A percentile compares a stretch with the other conserved stretches of the same genome.
Conservation (phyloP, 2,797 vertebrate genomes). For the Neopelma chrysocephalum region DNA sequence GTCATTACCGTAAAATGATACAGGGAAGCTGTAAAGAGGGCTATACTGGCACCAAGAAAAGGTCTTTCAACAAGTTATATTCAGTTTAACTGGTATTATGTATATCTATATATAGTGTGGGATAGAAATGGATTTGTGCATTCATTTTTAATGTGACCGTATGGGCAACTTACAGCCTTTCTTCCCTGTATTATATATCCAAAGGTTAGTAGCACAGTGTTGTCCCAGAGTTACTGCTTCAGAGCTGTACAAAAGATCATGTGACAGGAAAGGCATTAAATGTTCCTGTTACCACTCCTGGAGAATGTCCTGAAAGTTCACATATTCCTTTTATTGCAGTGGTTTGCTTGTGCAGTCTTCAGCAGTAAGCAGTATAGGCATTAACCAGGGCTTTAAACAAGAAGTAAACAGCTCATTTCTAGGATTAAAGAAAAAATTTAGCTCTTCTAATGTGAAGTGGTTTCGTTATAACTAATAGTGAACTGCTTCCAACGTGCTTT, state of each 20-base stretch:
- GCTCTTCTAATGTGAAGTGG: neutral
- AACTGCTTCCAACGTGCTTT: neutral
- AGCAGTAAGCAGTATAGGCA: neutral
- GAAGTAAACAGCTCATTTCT: neutral
- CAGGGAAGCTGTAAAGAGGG: neutral
- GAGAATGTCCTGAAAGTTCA: neutral
- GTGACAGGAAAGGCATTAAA: neutral
- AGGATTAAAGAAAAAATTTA: neutral
- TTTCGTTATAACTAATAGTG: neutral
- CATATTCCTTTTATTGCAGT: neutral
- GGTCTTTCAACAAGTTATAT: neutral
- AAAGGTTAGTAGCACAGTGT: neutral
- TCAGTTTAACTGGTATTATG: neutral
- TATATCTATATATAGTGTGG: neutral
- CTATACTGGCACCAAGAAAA: neutral
- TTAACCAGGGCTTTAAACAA: neutral
- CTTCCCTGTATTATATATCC: neutral
- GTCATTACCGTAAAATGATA: neutral
- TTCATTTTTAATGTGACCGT: neutral
- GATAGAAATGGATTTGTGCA: neutral
- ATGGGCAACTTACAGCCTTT: neutral
- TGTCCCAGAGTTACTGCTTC: neutral
- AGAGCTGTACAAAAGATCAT: neutral
- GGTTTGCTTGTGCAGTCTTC: neutral
- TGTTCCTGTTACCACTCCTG: neutral